These are phyloP conservation scores for Drosophila tristis DNA, from an alignment of 1,140 invertebrate genomes.

Conservation along the genomic window DNA sequence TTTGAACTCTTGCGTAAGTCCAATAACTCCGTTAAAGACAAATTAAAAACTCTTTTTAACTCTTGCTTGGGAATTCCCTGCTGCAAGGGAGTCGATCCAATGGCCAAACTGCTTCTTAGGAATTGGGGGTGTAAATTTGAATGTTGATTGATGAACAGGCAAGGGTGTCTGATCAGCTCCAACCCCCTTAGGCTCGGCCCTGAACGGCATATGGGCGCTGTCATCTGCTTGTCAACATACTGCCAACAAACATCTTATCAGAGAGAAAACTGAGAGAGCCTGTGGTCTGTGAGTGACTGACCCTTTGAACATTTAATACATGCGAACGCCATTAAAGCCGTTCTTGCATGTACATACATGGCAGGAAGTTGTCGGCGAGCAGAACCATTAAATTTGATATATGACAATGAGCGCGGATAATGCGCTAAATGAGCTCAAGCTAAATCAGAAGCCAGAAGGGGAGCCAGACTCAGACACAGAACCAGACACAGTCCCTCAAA, in stretches of 20 bases:
- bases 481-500: too few species aligned
- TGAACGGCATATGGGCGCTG: conserved; percentile 24
- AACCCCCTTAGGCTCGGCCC: not conserved
- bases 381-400: conserved; percentile 74
- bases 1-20: too few species aligned
- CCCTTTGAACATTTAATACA: conserved; percentile 43
- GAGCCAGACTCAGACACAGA: too few species aligned
- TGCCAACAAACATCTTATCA: conserved; percentile 4
- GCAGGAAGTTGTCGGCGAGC: conserved; percentile 63
- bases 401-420: conserved; percentile 79
- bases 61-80: not conserved
- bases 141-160: conserved; percentile 63
- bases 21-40: too few species aligned
- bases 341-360: too few species aligned
- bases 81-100: not conserved
- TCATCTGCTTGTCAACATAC: conserved; percentile 20
- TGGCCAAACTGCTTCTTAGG: not conserved
- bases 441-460: conserved; percentile 1
- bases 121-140: conserved; percentile 42
- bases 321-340: conserved; percentile 55
- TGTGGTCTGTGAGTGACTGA: not conserved
- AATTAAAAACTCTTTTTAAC: not conserved
- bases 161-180: not conserved
- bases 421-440: conserved; percentile 41
- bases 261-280: too few species aligned